Evolutionary conservation across 2,888 invertebrate species (phyloP), one percentile per base, ranked within the genome.

Genomic region (Amphimallon solstitiale): DNA sequence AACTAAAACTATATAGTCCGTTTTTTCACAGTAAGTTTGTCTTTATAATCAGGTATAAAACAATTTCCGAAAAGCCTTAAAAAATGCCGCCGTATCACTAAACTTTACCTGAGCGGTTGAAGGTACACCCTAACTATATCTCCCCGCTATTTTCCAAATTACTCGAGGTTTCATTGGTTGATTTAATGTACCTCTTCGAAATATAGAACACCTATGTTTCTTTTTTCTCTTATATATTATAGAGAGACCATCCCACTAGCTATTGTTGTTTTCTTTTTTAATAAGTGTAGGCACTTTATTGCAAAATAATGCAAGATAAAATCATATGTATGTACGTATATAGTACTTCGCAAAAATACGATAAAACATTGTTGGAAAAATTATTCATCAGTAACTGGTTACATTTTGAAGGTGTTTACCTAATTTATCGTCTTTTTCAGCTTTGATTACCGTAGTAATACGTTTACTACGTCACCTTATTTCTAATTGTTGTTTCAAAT

Each of bases 131-230:
- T 70, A 62, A 67, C 66, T 66, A 64, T 68, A 63, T 67, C 70
- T 74, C 78, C 79, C 78, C 75, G 74, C 77, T 78, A 71, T 71
- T 73, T 68, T 63, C 73, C 74, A 75, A 75, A 78, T 78, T 77
- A 76, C 70, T 73, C 74, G 70, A 70, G 70, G 74, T 77, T 76
- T 78, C 70, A 82, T 81, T 82, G 82, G 81, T 73, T 72, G 73
- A 35, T 40, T 60, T 12, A 49, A n/a, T 19, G 23, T 72, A 72
- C 74, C 73, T 73, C 75, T 67, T 73, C 69, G 62, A 73, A 76
- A 52, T 73, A 70, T 77, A 72, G 74, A 75, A 74, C 75, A 74
- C 69, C 73, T 69, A 68, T 67, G 64, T 68, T 72, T 71, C 71
- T 73, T 72, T 72, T 71, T 71, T n/a, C n/a, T n/a, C n/a, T 68